phyloP scores from a whole-genome alignment of 2,888 invertebrate genomes.

The Chrysodeixis includens region DNA sequence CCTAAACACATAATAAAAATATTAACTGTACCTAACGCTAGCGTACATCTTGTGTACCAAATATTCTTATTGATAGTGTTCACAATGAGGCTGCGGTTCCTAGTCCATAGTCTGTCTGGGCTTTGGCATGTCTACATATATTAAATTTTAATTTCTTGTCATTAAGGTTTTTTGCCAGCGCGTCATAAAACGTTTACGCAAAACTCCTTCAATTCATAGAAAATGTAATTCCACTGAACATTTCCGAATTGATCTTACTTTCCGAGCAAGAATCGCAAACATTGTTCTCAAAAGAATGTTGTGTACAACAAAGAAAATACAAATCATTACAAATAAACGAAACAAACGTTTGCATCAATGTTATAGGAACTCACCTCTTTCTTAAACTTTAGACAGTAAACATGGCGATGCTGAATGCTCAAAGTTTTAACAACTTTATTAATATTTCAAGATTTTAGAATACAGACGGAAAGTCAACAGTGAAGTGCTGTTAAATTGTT shows the following conservation, averaged over 20 bases:
- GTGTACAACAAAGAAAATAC: conserved; percentile 44
- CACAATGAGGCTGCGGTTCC: no score
- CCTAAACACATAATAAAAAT: no score
- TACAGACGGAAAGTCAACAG: conserved; percentile 23
- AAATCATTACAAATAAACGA: conserved; percentile 25
- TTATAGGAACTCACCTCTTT: conserved; percentile 12
- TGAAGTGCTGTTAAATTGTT: conserved; percentile 33
- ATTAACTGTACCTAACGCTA: no score
- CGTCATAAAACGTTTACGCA: no score
- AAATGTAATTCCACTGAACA: conserved; percentile 49
- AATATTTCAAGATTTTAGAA: conserved; percentile 37
- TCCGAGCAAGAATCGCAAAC: conserved; percentile 43
- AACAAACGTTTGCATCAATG: conserved; percentile 16
- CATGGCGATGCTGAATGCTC: conserved; percentile 22
- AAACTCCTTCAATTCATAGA: conserved; percentile 32
- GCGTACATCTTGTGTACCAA: no score
- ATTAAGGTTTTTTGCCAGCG: no score
- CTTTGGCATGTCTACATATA: no score
- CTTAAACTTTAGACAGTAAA: conserved; percentile 26
- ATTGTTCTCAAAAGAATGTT: conserved; percentile 53
- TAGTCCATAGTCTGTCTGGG: no score
- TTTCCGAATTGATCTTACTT: conserved; percentile 50
- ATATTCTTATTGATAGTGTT: no score
- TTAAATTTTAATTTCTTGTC: no score
- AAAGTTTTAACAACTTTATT: conserved; percentile 41